Evolutionary conservation across 2,888 invertebrate species (phyloP), one percentile per base, ranked within the genome.

Genomic region (Diarsia dahlii): DNA sequence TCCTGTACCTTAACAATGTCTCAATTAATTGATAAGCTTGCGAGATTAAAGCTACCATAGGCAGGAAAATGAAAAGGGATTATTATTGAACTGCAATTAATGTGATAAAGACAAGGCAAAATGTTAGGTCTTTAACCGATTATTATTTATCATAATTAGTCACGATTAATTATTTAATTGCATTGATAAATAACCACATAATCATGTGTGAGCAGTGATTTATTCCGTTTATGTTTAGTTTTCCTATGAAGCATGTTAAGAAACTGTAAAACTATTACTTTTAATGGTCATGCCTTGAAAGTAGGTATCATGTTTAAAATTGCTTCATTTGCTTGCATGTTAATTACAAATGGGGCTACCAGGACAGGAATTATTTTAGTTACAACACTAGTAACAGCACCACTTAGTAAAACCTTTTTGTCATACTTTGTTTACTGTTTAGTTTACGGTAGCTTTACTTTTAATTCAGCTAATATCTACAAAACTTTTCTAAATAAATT

Each of bases 221-320:
- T 67, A 34, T 67, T 65, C 8, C 0, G 3, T 56, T 1, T 50
- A 20, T 28, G 8, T 50, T 48, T 66, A 13, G 15, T 65, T 80
- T 54, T 68, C n/a, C 34, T 20, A 68, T 0, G 1, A 45, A 63
- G 60, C 76, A 76, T 81, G 56, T 63, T 66, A 52, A 18, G 28
- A 8, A 60, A 66, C 54, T 66, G 60, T 62, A 52, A 66, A 80
- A 76, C 60, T 64, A 64, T 66, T 46, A 34, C 12, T 56, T 70
- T 66, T 70, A 46, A 66, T 50, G 10, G 8, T 20, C 18, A 69
- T 65, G 60, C 54, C 54, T 70, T 45, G 39, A 60, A 75, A 54
- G 15, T n/a, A n/a, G n/a, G n/a, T 69, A 75, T 80, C 39, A 48
- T 54, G n/a, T 79, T 65, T 3, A 28, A n/a, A 74, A 80, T 76